These are phyloP conservation scores for Xestia rhomboidea DNA, from an alignment of 2,888 invertebrate genomes.

Conservation along the genomic window DNA sequence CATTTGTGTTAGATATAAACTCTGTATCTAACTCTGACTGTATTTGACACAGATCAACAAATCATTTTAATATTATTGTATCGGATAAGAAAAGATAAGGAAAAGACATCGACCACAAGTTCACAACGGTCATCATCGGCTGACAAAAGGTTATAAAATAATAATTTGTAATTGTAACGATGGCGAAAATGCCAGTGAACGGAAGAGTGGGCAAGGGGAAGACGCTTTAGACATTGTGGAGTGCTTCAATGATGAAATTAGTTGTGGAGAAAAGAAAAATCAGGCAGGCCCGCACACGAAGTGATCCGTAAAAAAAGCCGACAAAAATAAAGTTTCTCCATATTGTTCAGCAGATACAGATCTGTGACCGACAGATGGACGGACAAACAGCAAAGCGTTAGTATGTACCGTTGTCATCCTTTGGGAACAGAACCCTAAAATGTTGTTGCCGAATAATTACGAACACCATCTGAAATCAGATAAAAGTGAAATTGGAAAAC, in stretches of 20 bases:
- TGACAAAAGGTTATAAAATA: constrained; percentile 7
- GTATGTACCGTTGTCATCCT: background rate
- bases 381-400: background rate
- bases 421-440: background rate
- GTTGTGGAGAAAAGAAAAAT: background rate
- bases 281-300: background rate
- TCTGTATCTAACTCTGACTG: constrained; percentile 15
- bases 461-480: constrained; percentile 20
- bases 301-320: background rate
- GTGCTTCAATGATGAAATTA: background rate
- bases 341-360: background rate
- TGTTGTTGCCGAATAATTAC: background rate
- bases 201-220: background rate
- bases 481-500: constrained; percentile 50
- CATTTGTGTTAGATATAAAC: constrained; percentile 7
- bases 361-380: background rate
- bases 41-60: constrained; percentile 12
- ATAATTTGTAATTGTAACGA: background rate
- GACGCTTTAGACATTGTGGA: background rate
- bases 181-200: background rate
- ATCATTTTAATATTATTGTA: constrained; percentile 14
- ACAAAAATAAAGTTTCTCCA: background rate
- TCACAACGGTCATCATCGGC: background rate
- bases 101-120: constrained; percentile 3
- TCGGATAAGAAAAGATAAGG: background rate